Evolutionary conservation across 1,140 invertebrate species (phyloP), one percentile per base, ranked within the genome.

Genomic region (Coboldia fuscipes): DNA sequence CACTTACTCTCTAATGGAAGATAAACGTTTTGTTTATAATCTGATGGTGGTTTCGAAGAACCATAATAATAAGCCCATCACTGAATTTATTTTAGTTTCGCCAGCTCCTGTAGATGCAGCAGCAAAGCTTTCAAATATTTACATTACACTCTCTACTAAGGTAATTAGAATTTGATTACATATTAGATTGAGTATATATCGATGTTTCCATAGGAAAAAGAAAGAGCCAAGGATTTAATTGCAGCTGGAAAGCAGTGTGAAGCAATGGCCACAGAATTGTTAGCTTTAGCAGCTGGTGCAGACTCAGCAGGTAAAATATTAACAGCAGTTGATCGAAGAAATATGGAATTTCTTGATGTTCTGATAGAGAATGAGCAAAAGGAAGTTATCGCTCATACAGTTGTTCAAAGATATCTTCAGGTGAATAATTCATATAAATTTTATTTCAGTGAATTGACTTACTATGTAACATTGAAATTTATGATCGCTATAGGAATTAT

Each of bases 301-400:
- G 86, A 94, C 56, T 93, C 86, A 17, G 85, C 92, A 2, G 86
- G 86, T 0, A 68, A 82, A 42, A 77, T 96, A 29, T 61, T 96
- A 18, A 84, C 85, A 26, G 85, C 90, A 31, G 83, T 82, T 33
- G 90, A 96, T 51, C 69, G 85, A 27, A 61, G 84, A 38, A 92
- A 89, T 43, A 76, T 86, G 23, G 88, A 92, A 48, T 93, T 98
- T 57, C 61, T 98, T 24, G 94, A 98, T 53, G 86, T 98, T 0
- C 65, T 98, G 6, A 97, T 98, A 41, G 93, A 99, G 57, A 92
- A 93, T 51, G 90, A 97, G 56, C 92, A 97, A 50, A 97, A 97
- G 54, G 86, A 93, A 62, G 90, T 96, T 2, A 85, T 86, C 41
- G 80, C 81, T 6, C 81, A 85, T 48, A 83, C 80, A 3, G 80